phyloP scores from a whole-genome alignment of 2,888 invertebrate species.

The Platerodrilus igneus region DNA sequence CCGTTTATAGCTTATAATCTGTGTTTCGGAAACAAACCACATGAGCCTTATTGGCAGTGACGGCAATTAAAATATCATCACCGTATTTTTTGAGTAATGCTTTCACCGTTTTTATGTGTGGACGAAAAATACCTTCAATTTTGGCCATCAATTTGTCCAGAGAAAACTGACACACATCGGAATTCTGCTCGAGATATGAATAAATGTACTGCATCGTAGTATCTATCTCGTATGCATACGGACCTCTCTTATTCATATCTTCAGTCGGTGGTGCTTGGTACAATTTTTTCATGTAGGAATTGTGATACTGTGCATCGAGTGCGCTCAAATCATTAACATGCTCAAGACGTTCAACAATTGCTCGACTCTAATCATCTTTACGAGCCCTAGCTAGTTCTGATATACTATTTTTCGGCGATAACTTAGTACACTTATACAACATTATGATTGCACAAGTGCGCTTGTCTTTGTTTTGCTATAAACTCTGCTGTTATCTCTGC shows the following conservation, averaged over 20 bases:
- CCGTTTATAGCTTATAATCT: too few relatives aligned
- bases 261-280: background rate
- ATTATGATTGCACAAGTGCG: too few relatives aligned
- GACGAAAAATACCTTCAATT: conserved; percentile 13
- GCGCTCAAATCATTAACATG: conserved; percentile 5
- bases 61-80: too few relatives aligned
- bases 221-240: conserved; percentile 6
- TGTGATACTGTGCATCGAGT: conserved; percentile 4
- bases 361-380: too few relatives aligned
- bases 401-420: too few relatives aligned
- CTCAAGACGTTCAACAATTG: too few relatives aligned
- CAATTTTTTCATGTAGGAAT: conserved; percentile 4
- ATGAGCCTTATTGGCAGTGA: too few relatives aligned
- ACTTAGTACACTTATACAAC: too few relatives aligned
- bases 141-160: conserved; percentile 16
- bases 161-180: conserved; percentile 13
- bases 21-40: too few relatives aligned
- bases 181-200: conserved; percentile 9
- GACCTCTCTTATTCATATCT: conserved; percentile 4
- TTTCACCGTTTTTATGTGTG: conserved; percentile 14
- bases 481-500: too few relatives aligned
- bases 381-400: too few relatives aligned
- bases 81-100: conserved; percentile 6
- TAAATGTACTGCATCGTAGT: conserved; percentile 18
- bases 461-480: too few relatives aligned